These are phyloP conservation scores for Stenchaetothrips biformis DNA, from an alignment of 2,888 invertebrate species.

Conservation along the genomic window DNA sequence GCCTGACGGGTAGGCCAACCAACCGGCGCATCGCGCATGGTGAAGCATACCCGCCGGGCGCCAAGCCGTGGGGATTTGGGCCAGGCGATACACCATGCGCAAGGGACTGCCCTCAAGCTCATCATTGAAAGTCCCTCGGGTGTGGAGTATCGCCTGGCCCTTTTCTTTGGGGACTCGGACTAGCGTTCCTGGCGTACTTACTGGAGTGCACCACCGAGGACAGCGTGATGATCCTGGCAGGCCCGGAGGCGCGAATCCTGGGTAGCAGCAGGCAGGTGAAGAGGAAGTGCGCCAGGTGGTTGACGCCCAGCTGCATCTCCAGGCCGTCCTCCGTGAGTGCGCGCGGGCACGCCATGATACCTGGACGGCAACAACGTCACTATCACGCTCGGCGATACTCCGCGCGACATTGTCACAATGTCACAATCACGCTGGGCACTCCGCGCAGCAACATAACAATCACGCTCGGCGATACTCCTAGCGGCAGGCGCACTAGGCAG, in stretches of 20 bases:
- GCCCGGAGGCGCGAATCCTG: constrained; percentile 47
- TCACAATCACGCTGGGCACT: too few species aligned
- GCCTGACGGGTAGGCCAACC: neutral
- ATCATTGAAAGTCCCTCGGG: neutral
- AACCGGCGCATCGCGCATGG: neutral
- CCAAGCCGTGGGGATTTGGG: too few species aligned
- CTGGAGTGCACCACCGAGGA: constrained; percentile 39
- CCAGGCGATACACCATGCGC: neutral
- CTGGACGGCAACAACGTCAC: constrained; percentile 36
- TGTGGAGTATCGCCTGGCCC: neutral
- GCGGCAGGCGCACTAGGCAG: too few species aligned
- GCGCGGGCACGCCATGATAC: constrained; percentile 49
- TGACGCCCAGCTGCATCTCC: constrained; percentile 56
- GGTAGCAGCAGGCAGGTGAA: constrained; percentile 56
- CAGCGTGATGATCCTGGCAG: constrained; percentile 42
- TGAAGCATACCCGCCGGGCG: neutral
- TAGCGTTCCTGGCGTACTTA: constrained; percentile 31
- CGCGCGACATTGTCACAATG: too few species aligned
- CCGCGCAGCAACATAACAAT: too few species aligned
- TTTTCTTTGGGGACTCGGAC: too few species aligned
- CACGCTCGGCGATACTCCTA: too few species aligned
- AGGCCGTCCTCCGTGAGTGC: constrained; percentile 51
- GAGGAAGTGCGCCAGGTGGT: constrained; percentile 59
- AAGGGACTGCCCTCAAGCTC: neutral
- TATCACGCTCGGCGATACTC: too few species aligned